Base-by-base conservation (phyloP, 2,113 vertebrate genomes). In the Calyptomena viridis region DNA sequence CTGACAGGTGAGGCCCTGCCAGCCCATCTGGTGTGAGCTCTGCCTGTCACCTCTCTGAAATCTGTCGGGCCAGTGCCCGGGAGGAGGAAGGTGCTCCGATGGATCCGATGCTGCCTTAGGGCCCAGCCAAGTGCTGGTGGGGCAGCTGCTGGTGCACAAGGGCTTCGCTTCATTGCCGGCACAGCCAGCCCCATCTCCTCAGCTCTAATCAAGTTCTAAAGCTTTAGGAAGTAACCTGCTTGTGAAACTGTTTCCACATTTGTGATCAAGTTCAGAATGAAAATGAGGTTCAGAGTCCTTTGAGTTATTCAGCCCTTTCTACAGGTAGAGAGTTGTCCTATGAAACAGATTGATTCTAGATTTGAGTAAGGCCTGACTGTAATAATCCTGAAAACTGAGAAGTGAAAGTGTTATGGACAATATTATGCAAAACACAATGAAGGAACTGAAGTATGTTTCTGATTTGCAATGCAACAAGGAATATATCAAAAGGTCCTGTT, bases 391-490 rank as follows among this genome's bases (percentile, higher is more conserved):
- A 55, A 87, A 87, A 94, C 33, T n/a, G 64, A 84, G 72, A 21
- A 22, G 24, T 14, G 59, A 14, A 72, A 52, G 13, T 37, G 22
- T 77, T 87, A 44, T 14, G 31, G 53, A 55, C 86, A 91, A 82
- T 82, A 35, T 46, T 84, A 87, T 40, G 30, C 49, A 94, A 78
- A 93, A 42, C 33, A 35, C 18, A 85, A 39, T 8, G 75, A 92
- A 82, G 33, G 39, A 91, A 64, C 11, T 55, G 30, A 76, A 84
- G 23, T 63, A 35, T 12, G 20, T 19, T 84, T 93, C 74, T 94
- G 44, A 86, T 89, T 87, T 93, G 71, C 33, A 91, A 6, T 80
- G 47, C 62, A 94, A 56, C 12, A 47, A 42, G 83, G 40, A 96
- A 73, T 71, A 42, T 62, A 69, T 56, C 72, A 81, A 88, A 95